phyloP scores from a whole-genome alignment of 2,797 vertebrate species.

The Hyperoplus lanceolatus region DNA sequence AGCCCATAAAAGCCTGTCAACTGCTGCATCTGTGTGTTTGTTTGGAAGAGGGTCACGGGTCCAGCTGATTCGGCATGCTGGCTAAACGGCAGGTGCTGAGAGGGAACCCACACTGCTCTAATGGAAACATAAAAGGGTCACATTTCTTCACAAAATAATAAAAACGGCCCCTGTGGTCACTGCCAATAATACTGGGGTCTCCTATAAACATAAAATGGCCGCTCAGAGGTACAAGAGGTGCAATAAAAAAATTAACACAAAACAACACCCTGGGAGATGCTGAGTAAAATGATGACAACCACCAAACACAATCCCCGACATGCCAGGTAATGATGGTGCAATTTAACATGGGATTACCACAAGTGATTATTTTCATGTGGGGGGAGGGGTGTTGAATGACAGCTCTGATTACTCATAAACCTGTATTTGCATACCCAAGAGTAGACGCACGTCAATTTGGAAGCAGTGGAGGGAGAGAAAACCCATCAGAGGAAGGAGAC shows the following conservation, averaged over 20 bases:
- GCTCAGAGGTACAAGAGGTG: conserved; percentile 21
- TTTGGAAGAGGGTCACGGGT: conserved; percentile 56
- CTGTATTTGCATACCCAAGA: conserved; percentile 67
- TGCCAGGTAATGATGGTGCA: conserved; percentile 29
- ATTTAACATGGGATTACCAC: conserved; percentile 23
- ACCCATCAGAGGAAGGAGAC: conserved; percentile 60
- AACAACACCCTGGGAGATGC: conserved; percentile 43
- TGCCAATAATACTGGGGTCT: conserved; percentile 23
- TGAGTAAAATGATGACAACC: conserved; percentile 51
- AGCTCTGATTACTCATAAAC: conserved; percentile 73
- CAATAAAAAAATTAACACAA: conserved; percentile 47
- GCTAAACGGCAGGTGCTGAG: conserved; percentile 41
- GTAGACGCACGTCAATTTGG: conserved; percentile 67
- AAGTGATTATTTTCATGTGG: conserved; percentile 51
- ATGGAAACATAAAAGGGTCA: conserved; percentile 23
- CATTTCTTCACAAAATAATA: conserved; percentile 45
- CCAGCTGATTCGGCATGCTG: conserved; percentile 59
- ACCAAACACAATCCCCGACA: conserved; percentile 61
- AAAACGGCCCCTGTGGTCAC: conserved; percentile 33
- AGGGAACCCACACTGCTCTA: conserved; percentile 22
- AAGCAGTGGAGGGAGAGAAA: conserved; percentile 61
- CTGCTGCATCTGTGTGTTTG: conserved; percentile 49
- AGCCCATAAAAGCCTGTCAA: conserved; percentile 45
- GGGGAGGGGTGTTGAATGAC: conserved; percentile 51
- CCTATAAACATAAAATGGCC: conserved; percentile 47